Evolutionary conservation across 92 coral and sea anemone genomes (phyloP).

Genomic region (Epizoanthus stellaris): DNA sequence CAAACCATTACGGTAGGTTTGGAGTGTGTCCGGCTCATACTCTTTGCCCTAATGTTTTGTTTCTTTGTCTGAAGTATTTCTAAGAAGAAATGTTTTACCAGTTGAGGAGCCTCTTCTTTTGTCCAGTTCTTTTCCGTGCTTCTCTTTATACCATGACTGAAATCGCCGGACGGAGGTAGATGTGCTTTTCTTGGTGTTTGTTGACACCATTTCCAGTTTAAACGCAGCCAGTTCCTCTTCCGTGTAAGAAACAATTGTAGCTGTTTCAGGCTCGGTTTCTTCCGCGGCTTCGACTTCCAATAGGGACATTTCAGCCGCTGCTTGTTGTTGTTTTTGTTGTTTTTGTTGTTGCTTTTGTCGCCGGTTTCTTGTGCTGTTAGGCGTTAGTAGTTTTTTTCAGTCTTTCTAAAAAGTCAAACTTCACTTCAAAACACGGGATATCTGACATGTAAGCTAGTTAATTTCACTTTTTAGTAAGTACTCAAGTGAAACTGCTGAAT

Average conservation of each 20-base stretch:
- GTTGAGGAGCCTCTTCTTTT: slow-evolving; percentile 46
- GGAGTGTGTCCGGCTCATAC: slow-evolving; percentile 59
- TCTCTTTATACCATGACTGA: slow-evolving; percentile 53
- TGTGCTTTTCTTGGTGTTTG: slow-evolving; percentile 59
- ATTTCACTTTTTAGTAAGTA: background rate
- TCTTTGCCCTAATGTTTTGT: slow-evolving; percentile 58
- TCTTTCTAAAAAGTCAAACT: slow-evolving; percentile 26
- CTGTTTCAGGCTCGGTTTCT: background rate
- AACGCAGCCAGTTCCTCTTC: slow-evolving; percentile 37
- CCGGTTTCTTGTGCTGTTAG: background rate
- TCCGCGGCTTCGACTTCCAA: background rate
- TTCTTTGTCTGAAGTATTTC: slow-evolving; percentile 58
- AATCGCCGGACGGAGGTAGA: slow-evolving; percentile 54
- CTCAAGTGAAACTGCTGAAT: background rate
- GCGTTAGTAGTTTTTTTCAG: slow-evolving; percentile 3
- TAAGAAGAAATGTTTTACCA: slow-evolving; percentile 63
- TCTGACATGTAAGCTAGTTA: too few relatives aligned
- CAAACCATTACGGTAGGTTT: slow-evolving; percentile 62
- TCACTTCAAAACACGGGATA: too few relatives aligned
- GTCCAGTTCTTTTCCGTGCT: slow-evolving; percentile 41
- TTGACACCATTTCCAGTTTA: slow-evolving; percentile 20
- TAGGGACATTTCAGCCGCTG: background rate
- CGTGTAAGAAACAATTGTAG: slow-evolving; percentile 30
- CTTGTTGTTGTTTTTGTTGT: background rate
- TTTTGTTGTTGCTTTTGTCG: background rate